These are phyloP conservation scores for Mechanitis messenoides DNA, from an alignment of 2,888 invertebrate genomes.

Conservation along the genomic window DNA sequence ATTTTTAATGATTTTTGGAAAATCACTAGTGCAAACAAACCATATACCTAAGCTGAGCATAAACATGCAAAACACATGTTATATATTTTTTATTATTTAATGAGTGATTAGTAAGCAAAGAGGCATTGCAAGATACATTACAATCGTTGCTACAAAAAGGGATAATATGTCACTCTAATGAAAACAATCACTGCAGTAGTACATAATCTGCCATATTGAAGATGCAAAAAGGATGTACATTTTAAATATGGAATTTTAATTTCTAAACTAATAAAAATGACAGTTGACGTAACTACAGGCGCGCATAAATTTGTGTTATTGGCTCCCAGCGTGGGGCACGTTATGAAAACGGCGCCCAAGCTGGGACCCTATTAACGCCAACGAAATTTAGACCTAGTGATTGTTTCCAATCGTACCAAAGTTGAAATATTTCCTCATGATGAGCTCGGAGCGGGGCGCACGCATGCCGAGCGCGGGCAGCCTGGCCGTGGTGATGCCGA, in stretches of 20 bases:
- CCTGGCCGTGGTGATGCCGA: constrained; percentile 89
- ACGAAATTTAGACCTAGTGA: constrained; percentile 34
- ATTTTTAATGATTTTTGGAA: constrained; percentile 32
- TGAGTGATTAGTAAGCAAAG: constrained; percentile 31
- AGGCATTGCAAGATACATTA: constrained; percentile 21
- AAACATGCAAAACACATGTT: constrained; percentile 44
- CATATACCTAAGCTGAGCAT: constrained; percentile 41
- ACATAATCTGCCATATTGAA: constrained; percentile 27
- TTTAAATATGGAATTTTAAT: constrained; percentile 1
- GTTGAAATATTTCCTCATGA: constrained; percentile 77
- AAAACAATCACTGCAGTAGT: constrained; percentile 41
- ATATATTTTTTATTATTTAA: constrained; percentile 13
- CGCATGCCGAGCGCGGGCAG: constrained; percentile 74
- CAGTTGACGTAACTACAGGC: constrained; percentile 12
- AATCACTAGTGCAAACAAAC: constrained; percentile 58
- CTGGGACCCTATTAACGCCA: constrained; percentile 9
- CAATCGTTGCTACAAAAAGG: constrained; percentile 17
- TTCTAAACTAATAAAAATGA: constrained; percentile 9
- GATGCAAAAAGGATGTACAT: constrained; percentile 10
- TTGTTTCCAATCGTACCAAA: constrained; percentile 68
- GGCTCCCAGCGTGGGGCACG: neutral
- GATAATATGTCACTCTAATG: constrained; percentile 23
- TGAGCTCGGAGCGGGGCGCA: constrained; percentile 72
- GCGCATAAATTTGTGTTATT: neutral
- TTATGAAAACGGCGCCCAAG: neutral